Percentiles rank a stretch among this genome's conserved stretches.
Conservation (phyloP, 2,888 invertebrate species). For the Odontomyia ornata region DNA sequence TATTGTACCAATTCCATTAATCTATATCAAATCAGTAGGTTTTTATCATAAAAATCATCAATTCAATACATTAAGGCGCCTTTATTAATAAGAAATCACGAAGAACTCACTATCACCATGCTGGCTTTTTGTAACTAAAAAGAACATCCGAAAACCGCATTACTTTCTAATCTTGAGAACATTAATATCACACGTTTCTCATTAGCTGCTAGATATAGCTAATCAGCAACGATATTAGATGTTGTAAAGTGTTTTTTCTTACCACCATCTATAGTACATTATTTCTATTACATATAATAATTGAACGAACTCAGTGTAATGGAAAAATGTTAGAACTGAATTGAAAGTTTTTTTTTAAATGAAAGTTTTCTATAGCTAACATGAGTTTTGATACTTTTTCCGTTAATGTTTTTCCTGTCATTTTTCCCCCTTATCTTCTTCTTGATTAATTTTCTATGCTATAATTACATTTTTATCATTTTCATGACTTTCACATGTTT, state of each 20-base stretch:
- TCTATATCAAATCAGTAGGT: too few relatives aligned
- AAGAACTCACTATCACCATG: constrained; percentile 13
- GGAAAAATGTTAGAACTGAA: constrained; percentile 13
- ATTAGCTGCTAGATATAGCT: constrained; percentile 2
- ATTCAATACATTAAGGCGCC: too few relatives aligned
- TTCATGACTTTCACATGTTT: constrained; percentile 28
- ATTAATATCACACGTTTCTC: constrained; percentile 9
- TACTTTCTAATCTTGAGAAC: not conserved
- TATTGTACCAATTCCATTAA: too few relatives aligned
- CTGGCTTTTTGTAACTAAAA: constrained; percentile 30
- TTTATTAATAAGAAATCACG: too few relatives aligned
- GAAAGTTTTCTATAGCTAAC: constrained; percentile 32
- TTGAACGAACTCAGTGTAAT: not conserved
- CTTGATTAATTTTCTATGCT: not conserved
- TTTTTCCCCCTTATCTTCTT: not conserved
- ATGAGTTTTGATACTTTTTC: constrained; percentile 34
- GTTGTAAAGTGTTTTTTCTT: constrained; percentile 27
- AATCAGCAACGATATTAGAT: constrained; percentile 18
- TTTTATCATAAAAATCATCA: too few relatives aligned
- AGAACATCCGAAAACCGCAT: not conserved
- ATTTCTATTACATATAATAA: not conserved
- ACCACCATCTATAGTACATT: not conserved
- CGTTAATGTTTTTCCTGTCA: not conserved
- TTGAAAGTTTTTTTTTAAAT: not conserved
- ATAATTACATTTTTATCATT: not conserved